Base-by-base conservation (phyloP, 2,888 invertebrate genomes). In the Entomobrya multifasciata region DNA sequence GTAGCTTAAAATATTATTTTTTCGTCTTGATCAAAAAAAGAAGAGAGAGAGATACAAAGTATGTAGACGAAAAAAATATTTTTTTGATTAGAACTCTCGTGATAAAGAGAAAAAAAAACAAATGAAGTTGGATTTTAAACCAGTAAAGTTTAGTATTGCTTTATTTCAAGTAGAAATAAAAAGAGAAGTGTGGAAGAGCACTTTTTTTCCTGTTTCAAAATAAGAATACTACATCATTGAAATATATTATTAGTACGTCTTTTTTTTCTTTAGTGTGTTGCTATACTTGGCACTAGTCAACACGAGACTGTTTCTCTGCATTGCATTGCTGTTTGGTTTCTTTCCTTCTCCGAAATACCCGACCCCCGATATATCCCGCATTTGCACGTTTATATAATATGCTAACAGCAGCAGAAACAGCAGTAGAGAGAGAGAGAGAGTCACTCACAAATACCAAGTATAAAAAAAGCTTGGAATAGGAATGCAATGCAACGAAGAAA, bases 361-460 rank as follows among this genome's bases (percentile, higher is more conserved):
- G 86, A 86, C 52, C 70, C 80, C 86, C 81, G 86, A 86, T 81
- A 17, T 17, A 30, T 36, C 62, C 62, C 62, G 62, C 62, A 62
- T 15, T 77, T 55, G 55, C 25, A 77, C 84, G 77, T 83, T 17
- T 76, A 44, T 17, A n/a, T 3, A 55, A 76, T 30, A 41, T 30
- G 8, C 36, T 36, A 36, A 8, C 36, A 36, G 36, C 11, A 36
- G 65, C 20, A 62, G 11, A 62, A 5, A n/a, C n/a, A n/a, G n/a
- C n/a, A n/a, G n/a, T n/a, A n/a, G n/a, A 62, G 20, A 62, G 6
- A 22, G 62, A 62, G 62, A 25, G 25, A 62, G 25, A n/a, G n/a
- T n/a, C n/a, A n/a, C n/a, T n/a, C n/a, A n/a, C n/a, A n/a, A n/a
- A n/a, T n/a, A n/a, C n/a, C n/a, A n/a, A n/a, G n/a, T n/a, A 8